Percentiles rank a stretch among this genome's conserved stretches.
Evolutionary conservation across 2,888 invertebrate genomes (phyloP).

Genomic region (Tinea trinotella): DNA sequence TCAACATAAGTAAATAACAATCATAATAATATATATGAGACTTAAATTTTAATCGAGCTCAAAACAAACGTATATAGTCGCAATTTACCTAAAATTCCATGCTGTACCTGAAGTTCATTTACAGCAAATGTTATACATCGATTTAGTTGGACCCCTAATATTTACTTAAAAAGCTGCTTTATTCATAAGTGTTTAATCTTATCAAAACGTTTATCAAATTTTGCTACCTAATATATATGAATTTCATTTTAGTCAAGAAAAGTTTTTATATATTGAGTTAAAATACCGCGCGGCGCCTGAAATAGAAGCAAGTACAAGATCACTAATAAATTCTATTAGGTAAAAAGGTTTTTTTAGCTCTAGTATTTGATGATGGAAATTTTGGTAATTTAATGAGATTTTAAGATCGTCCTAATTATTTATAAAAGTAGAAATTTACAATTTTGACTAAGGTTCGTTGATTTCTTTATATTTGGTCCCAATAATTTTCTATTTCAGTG

Average conservation of each 20-base stretch:
- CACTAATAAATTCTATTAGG: background rate
- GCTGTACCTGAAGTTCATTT: background rate
- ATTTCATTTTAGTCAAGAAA: conserved; percentile 25
- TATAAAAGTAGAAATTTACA: conserved; percentile 23
- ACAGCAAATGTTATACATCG: conserved; percentile 34
- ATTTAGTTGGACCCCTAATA: conserved; percentile 64
- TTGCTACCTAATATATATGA: conserved; percentile 63
- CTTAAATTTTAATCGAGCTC: background rate
- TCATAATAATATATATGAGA: background rate
- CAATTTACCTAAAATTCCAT: conserved; percentile 11
- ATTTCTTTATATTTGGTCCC: conserved; percentile 69
- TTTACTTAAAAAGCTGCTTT: conserved; percentile 66
- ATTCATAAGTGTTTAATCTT: conserved; percentile 59
- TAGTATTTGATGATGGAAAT: background rate
- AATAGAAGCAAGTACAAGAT: background rate
- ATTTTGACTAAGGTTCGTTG: conserved; percentile 34
- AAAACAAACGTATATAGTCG: conserved; percentile 36
- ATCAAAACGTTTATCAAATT: conserved; percentile 67
- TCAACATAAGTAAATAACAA: background rate
- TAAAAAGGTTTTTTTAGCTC: background rate
- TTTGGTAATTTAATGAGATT: conserved; percentile 3
- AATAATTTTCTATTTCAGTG: conserved; percentile 63
- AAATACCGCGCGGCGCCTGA: conserved; percentile 5
- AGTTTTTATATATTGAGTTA: conserved; percentile 2
- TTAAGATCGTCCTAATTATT: conserved; percentile 18